Base-by-base conservation (phyloP, 1,140 invertebrate species). In the Charaxes varanes region DNA sequence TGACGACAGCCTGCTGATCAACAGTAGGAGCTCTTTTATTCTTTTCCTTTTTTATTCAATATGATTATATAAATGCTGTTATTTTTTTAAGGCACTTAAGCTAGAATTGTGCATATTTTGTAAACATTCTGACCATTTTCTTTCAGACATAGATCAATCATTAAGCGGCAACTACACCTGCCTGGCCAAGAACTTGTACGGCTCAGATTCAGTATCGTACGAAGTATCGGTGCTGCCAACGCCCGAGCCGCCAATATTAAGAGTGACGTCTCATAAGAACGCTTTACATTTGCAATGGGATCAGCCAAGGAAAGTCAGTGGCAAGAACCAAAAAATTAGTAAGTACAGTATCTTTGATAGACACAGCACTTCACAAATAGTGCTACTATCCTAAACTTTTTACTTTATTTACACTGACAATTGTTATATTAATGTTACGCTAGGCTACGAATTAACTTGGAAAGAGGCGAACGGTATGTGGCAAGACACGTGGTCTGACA, bases 131-230 rank as follows among this genome's bases (percentile, higher is more conserved):
- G n/a, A n/a, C n/a, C 4, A 22, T 17, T 28, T 22, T 15, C 6
- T 62, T 68, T 6, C 62, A 85, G 79, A 84, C 37, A 84, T 85
- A 12, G 88, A 88, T 38, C 86, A 87, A 46, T 88, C 88, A 1
- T 70, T 92, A 18, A 90, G 90, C 38, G 94, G 94, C 13, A 94
- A 96, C 83, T 96, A 95, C 70, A 90, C 93, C 1, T 97, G 95
- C 62, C 86, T 90, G 7, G 93, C 92, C 0, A 90, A 90, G 50
- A 96, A 97, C 74, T 81, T 92, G 7, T 93, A 93, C 67, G 94
- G 94, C 0, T 89, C 89, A 31, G 94, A 95, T 73, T 89, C 90
- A 26, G 91, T 96, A 16, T 90, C 89, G 1, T 94, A 94, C 67
- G 87, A 88, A 7, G 84, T 97, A 11, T 88, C 90, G 41, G 93